Evolutionary conservation across 2,113 vertebrate species (phyloP).

Genomic region (Varanus komodoensis): DNA sequence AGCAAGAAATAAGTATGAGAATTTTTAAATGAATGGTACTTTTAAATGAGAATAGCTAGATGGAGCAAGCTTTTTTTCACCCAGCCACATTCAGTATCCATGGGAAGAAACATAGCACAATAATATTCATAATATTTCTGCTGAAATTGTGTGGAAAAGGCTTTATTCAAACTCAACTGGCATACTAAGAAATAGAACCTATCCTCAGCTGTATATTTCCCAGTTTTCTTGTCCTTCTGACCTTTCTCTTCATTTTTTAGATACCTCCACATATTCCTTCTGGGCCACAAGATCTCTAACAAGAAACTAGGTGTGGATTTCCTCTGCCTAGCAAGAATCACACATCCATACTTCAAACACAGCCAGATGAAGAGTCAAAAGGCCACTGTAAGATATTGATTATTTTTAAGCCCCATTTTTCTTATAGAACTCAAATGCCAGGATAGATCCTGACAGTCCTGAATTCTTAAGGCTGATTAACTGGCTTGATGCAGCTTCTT

Average conservation of each 20-base stretch:
- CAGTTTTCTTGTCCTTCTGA: constrained; percentile 24
- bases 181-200: background rate
- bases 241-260: constrained; percentile 26
- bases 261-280: constrained; percentile 20
- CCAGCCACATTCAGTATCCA: background rate
- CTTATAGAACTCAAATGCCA: constrained; percentile 26
- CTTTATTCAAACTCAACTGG: background rate
- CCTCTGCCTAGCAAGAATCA: constrained; percentile 41
- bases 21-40: background rate
- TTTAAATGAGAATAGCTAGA: background rate
- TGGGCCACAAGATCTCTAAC: constrained; percentile 29
- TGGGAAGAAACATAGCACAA: background rate
- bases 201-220: constrained; percentile 23
- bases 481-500: background rate
- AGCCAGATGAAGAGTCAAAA: constrained; percentile 66
- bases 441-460: background rate
- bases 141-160: background rate
- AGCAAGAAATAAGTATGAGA: background rate
- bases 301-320: constrained; percentile 40
- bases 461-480: background rate
- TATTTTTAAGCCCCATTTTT: constrained; percentile 65
- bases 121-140: background rate
- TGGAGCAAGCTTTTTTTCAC: background rate
- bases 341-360: constrained; percentile 49
- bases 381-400: constrained; percentile 66